phyloP scores from a whole-genome alignment of 2,113 vertebrate species.

The Ophiodon elongatus region DNA sequence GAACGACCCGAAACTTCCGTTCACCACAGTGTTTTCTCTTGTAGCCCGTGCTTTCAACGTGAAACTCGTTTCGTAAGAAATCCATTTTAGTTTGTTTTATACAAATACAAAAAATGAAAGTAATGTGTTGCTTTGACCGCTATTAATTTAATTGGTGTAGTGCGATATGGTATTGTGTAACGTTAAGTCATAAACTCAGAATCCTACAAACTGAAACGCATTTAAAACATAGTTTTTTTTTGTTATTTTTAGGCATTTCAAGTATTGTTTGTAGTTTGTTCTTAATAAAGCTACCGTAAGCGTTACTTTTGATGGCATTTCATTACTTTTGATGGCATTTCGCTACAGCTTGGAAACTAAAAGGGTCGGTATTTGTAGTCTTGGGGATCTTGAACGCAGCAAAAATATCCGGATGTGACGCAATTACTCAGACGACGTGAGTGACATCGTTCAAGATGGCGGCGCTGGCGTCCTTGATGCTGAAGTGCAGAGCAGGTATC shows the following conservation, averaged over 20 bases:
- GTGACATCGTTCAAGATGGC: conserved; percentile 76
- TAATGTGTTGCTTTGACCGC: neutral
- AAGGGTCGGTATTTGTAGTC: neutral
- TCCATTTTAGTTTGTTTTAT: neutral
- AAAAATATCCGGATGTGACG: conserved; percentile 46
- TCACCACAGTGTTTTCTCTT: neutral
- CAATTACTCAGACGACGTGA: neutral
- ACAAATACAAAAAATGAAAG: rapidly evolving
- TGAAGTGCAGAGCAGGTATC: conserved; percentile 72
- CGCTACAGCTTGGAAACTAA: neutral
- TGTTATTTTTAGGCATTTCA: neutral
- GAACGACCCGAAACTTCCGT: neutral
- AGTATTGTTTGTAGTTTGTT: neutral
- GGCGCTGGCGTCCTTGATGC: conserved; percentile 75
- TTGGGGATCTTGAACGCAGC: neutral
- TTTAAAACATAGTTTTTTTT: neutral
- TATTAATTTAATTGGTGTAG: neutral
- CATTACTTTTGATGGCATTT: neutral
- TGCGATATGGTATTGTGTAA: neutral
- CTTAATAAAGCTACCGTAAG: neutral
- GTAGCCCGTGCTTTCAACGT: neutral
- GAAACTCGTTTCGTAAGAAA: no score
- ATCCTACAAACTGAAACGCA: neutral
- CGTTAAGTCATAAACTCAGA: neutral
- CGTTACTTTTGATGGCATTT: neutral